phyloP scores from a whole-genome alignment of 2,797 vertebrate species.

The Basileuterus tristriatus region DNA sequence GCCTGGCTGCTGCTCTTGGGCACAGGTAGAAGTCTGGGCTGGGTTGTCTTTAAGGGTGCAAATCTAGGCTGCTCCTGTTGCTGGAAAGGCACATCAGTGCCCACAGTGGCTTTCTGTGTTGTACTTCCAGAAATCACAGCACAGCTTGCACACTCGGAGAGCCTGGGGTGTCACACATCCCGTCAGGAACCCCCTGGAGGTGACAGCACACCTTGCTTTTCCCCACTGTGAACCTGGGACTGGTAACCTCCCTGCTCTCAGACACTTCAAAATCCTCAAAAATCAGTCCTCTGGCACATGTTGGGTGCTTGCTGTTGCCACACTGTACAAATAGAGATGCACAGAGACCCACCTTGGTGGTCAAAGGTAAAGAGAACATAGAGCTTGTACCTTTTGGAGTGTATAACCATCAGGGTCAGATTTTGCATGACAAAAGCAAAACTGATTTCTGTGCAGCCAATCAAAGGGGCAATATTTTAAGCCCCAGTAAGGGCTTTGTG shows the following conservation, averaged over 20 bases:
- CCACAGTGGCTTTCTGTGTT: background rate
- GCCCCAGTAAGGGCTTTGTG: background rate
- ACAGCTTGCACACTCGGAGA: background rate
- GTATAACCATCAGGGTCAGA: background rate
- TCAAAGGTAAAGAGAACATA: background rate
- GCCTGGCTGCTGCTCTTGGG: background rate
- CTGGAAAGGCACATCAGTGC: background rate
- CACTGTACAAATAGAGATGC: background rate
- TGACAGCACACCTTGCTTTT: accelerated
- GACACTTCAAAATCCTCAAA: background rate
- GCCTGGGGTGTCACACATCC: background rate
- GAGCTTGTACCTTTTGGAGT: background rate
- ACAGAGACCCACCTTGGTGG: background rate
- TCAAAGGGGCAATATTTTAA: conserved; percentile 16
- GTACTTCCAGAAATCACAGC: background rate
- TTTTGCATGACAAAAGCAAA: background rate
- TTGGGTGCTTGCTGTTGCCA: background rate
- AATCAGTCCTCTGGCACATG: background rate
- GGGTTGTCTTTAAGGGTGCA: background rate
- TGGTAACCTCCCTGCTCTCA: background rate
- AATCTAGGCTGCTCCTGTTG: background rate
- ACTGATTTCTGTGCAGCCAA: background rate
- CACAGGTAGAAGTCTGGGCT: accelerated
- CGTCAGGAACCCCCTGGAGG: background rate
- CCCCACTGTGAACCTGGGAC: background rate